Evolutionary conservation across 2,888 invertebrate genomes (phyloP).

Genomic region (Drosophila antonietae): DNA sequence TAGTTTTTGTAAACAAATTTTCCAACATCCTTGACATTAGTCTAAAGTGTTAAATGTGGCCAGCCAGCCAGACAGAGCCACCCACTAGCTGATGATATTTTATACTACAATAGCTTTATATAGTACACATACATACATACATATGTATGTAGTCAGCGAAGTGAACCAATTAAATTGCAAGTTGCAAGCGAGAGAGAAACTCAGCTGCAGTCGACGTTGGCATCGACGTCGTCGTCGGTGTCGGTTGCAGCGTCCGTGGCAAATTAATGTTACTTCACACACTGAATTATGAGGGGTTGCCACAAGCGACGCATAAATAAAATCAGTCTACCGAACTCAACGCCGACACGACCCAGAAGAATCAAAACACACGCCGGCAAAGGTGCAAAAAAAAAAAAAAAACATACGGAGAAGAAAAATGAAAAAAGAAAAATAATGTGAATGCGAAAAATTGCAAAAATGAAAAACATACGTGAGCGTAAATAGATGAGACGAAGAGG

Average conservation of each 20-base stretch:
- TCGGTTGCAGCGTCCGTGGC: slow-evolving; percentile 37
- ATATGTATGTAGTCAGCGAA: slow-evolving; percentile 31
- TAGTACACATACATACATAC: no score
- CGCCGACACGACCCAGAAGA: slow-evolving; percentile 52
- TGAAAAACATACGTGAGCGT: slow-evolving; percentile 8
- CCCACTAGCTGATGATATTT: not conserved
- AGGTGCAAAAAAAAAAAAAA: slow-evolving; percentile 34
- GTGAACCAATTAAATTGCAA: slow-evolving; percentile 73
- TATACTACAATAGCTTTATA: slow-evolving; percentile 7
- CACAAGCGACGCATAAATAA: slow-evolving; percentile 81
- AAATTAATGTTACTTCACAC: slow-evolving; percentile 71
- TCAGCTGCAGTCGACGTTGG: slow-evolving; percentile 5
- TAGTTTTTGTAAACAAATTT: slow-evolving; percentile 8
- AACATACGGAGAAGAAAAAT: not conserved
- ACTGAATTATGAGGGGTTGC: slow-evolving; percentile 75
- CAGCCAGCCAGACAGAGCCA: slow-evolving; percentile 5
- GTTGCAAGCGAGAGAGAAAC: slow-evolving; percentile 33
- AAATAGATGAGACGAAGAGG: slow-evolving; percentile 3
- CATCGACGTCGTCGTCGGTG: slow-evolving; percentile 1
- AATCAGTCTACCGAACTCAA: slow-evolving; percentile 64
- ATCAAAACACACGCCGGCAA: slow-evolving; percentile 49
- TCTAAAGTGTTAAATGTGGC: not conserved
- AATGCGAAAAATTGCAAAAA: slow-evolving; percentile 15
- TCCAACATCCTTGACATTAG: slow-evolving; percentile 54
- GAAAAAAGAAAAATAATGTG: slow-evolving; percentile 6